Evolutionary conservation across 2,888 invertebrate genomes (phyloP).

Genomic region (Diarsia brunnea): DNA sequence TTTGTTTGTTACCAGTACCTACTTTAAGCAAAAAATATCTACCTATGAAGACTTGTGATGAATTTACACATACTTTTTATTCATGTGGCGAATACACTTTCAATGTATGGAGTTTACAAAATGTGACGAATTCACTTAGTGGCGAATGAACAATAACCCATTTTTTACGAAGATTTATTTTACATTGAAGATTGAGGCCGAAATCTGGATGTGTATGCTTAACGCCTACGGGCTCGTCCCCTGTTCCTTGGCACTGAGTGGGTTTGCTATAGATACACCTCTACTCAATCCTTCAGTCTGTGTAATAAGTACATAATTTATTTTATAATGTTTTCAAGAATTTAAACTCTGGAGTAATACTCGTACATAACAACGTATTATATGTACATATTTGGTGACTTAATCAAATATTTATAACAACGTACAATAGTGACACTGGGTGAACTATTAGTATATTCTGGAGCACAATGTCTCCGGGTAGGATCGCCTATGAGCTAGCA

Average conservation of each 20-base stretch:
- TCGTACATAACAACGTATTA: conserved; percentile 1
- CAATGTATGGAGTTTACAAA: too few species aligned
- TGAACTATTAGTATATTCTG: conserved; percentile 18
- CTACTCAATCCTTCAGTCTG: background rate
- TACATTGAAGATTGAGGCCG: background rate
- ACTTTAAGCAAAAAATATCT: too few species aligned
- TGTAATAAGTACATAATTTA: background rate
- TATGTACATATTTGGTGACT: background rate
- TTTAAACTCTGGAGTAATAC: background rate
- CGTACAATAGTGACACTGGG: conserved; percentile 5
- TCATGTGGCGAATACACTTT: too few species aligned
- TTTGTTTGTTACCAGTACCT: too few species aligned
- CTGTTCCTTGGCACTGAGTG: background rate
- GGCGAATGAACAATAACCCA: too few species aligned
- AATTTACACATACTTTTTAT: too few species aligned
- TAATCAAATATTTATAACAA: conserved; percentile 18
- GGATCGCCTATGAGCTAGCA: background rate
- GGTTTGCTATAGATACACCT: background rate
- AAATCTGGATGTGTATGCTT: background rate
- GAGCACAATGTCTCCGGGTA: conserved; percentile 27
- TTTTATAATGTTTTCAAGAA: background rate
- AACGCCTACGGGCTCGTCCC: background rate
- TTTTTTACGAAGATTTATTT: too few species aligned
- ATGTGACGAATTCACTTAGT: too few species aligned
- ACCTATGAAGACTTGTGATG: too few species aligned